Base-by-base conservation (phyloP, 2,888 invertebrate species). In the Drosophila cracens region DNA sequence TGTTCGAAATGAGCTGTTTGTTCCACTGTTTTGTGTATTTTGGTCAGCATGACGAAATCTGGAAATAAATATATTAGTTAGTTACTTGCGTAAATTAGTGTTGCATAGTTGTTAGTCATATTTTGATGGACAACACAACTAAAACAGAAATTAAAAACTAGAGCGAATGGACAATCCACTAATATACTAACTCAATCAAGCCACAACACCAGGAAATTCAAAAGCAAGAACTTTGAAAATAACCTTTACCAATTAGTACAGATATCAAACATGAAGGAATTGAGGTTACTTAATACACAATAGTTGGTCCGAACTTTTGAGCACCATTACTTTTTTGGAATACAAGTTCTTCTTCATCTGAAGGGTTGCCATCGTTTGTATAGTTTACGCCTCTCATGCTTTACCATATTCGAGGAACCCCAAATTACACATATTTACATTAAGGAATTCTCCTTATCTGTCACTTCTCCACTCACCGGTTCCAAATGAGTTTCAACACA, bases 291-390 rank as follows among this genome's bases (percentile, higher is more conserved):
- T 77, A 83, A 54, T 58, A 54, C 31, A 70, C 65, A 43, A 79
- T 57, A 56, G 46, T 63, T 2, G 62, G 71, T 13, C 67, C 77
- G 29, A 79, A 56, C 4, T 71, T 59, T 25, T 49, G 27, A 10
- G 27, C 33, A 25, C 0, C 60, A 27, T 69, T 62, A 25, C 40
- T 57, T 10, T 82, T 65, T 63, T 86, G 74, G 7, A 88, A 57
- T 40, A 83, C 74, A 11, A 88, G 79, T 34, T 86, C 71, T 67
- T 85, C 87, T 25, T 79, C 86, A 43, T 46, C 43, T 43, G 54
- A 46, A 33, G 25, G 31, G 18, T 69, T 62, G 38, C 7, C 63
- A 8, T 83, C 76, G 4, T 49, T n/a, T n/a, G 21, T 21, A 21
- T 21, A 21, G 21, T 51, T 38, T 29, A 61, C 68, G 52, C 82